phyloP scores from a whole-genome alignment of 2,888 invertebrate species.

The Alviniconcha strummeri region DNA sequence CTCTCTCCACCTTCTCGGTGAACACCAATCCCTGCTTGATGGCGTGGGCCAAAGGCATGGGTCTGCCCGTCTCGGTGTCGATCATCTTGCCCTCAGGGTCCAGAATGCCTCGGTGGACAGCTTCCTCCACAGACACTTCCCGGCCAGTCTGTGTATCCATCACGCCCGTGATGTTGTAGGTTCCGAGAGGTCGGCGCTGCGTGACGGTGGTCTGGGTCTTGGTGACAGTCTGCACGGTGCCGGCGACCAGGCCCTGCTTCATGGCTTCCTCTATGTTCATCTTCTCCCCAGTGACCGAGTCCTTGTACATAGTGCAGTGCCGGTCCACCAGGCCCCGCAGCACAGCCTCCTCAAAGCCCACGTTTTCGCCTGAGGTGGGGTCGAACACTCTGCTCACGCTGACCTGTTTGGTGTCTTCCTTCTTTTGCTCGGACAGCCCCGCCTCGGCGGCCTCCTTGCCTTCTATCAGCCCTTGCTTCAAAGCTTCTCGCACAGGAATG shows the following conservation, averaged over 20 bases:
- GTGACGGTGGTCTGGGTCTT: conserved; percentile 54
- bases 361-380: conserved; percentile 84
- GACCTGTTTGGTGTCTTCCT: conserved; percentile 53
- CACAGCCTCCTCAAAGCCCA: conserved; percentile 89
- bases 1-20: conserved; percentile 51
- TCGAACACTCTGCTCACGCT: conserved; percentile 80
- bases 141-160: conserved; percentile 86
- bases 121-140: conserved; percentile 86
- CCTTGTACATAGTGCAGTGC: conserved; percentile 88
- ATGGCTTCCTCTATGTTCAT: conserved; percentile 89
- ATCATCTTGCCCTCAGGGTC: conserved; percentile 83
- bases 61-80: conserved; percentile 85
- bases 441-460: conserved; percentile 47
- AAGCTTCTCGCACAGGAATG: conserved; percentile 86
- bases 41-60: conserved; percentile 90
- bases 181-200: conserved; percentile 53
- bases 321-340: conserved; percentile 85
- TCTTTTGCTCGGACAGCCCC: conserved; percentile 49
- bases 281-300: conserved; percentile 84
- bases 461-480: conserved; percentile 56
- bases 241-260: conserved; percentile 84
- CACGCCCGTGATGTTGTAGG: conserved; percentile 73
- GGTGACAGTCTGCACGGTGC: conserved; percentile 83
- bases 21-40: conserved; percentile 89
- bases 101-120: conserved; percentile 88